Evolutionary conservation across 1,140 invertebrate genomes (phyloP), one percentile per base, ranked within the genome.

Genomic region (Diabrotica undecimpunctata): DNA sequence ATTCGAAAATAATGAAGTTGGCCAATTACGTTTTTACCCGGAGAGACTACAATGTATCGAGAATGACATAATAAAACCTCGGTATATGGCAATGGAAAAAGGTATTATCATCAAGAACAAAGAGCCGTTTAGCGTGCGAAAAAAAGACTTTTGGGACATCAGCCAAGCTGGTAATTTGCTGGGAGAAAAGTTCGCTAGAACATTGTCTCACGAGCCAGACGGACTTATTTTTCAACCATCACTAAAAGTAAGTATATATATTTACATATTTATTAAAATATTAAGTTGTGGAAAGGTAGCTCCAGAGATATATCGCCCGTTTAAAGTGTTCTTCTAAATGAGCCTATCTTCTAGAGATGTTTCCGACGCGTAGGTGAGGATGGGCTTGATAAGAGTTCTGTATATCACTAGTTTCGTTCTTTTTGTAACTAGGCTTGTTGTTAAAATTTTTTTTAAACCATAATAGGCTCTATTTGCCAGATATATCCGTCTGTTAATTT

Each of bases 161-260:
- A 83, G 81, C 0, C 84, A 87, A 70, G 82, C 88, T 9, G 79
- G 76, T 25, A 88, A 85, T 75, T 79, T 98, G 12, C 81, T 98
- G 11, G 86, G 90, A 61, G 89, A 92, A 55, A 94, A 94, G 75
- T 99, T 99, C 80, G 85, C 89, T 0, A 88, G 88, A 66, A 85
- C 90, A 56, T 80, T 99, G 2, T 83, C 86, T 14, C 98, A 99
- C 76, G 95, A 99, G 80, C 95, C 97, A 0, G 98, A 99, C 79
- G 98, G 98, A 54, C 82, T 99, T 0, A 96, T 99, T 72, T 99
- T 99, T 78, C 97, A 99, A 78, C 98, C 98, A 0, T 85, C 89
- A 0, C 84, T 86, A 68, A 90, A 94, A 72, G 88, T 89, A 76
- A 76, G 74, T 55, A 46, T 6, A 46, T 46, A 6, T 6, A 46